Evolutionary conservation across 2,797 vertebrate genomes (phyloP), one percentile per base, ranked within the genome.

Genomic region (Pangasius larnaudii): DNA sequence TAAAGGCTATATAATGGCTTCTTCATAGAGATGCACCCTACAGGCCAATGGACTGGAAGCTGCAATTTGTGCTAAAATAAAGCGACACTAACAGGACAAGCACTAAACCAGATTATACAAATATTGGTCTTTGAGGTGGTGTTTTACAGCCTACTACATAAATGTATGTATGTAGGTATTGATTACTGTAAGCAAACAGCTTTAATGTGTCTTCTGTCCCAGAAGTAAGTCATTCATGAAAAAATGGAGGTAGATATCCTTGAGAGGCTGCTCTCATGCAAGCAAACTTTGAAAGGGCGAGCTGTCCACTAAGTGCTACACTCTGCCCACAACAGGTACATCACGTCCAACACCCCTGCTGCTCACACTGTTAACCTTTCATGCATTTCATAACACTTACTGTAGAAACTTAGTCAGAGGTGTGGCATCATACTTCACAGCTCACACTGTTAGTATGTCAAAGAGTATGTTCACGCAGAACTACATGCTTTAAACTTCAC

Each of bases 291-390:
- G 53, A 27, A 42, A 81, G 22, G 24, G 63, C 33, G 49, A 74
- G 24, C 58, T 61, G 63, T 42, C 39, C 56, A 77, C 59, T 59
- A 77, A 84, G 53, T 87, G 19, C 56, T 71, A 59, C 77, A 89
- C n/a, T 83, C 89, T 90, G 86, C 89, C 53, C 80, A 85, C 88
- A 84, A 77, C 69, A 86, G 84, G 87, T 89, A 63, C 84, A 86
- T 82, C 81, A 81, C 86, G 88, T 89, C 85, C 56, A 82, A 53
- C 85, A 86, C 86, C 84, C 91, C 69, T 81, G 22, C 59, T 85
- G 69, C 19, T 67, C 33, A 59, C 77, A 85, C 61, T 56, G 77
- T 83, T 91, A 91, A 90, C 90, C 90, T 90, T 90, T 87, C 82
- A 85, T 59, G 27, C 27, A 78, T 58, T 75, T n/a, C 27, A n/a